These are phyloP conservation scores for Nanger granti DNA, from an alignment of 2,113 vertebrate genomes.

Conservation along the genomic window DNA sequence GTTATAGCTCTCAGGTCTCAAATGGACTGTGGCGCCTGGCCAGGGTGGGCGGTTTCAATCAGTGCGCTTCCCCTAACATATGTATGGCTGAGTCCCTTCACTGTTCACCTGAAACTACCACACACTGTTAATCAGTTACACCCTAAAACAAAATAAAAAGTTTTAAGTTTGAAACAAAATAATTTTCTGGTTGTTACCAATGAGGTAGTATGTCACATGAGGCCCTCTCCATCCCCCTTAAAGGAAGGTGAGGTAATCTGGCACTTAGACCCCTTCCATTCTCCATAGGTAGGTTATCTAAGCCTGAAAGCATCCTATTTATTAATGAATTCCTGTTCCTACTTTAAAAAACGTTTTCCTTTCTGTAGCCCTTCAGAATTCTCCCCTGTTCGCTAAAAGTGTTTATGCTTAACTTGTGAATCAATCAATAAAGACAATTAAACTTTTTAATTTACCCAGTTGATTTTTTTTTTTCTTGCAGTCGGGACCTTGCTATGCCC, in stretches of 20 bases:
- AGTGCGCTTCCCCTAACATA: no score
- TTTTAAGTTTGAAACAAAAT: neutral
- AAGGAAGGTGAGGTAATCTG: neutral
- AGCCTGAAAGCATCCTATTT: neutral
- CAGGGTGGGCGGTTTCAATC: no score
- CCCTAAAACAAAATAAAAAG: neutral
- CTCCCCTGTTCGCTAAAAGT: fast-evolving
- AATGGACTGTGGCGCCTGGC: no score
- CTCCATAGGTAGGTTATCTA: neutral
- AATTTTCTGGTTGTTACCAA: neutral
- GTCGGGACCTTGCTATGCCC: neutral
- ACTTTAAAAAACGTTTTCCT: neutral
- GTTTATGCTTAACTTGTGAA: neutral
- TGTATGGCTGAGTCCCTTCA: neutral
- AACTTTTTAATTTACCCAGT: neutral
- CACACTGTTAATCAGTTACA: neutral
- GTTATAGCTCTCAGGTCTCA: no score
- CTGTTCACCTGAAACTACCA: neutral
- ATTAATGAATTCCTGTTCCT: neutral
- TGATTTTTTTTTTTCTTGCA: neutral
- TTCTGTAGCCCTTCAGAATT: neutral
- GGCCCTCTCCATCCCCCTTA: neutral
- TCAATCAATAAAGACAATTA: neutral
- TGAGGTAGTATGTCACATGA: neutral
- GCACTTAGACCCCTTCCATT: neutral